These are phyloP conservation scores for Nemoura dubitans DNA, from an alignment of 2,888 invertebrate species.

Conservation along the genomic window DNA sequence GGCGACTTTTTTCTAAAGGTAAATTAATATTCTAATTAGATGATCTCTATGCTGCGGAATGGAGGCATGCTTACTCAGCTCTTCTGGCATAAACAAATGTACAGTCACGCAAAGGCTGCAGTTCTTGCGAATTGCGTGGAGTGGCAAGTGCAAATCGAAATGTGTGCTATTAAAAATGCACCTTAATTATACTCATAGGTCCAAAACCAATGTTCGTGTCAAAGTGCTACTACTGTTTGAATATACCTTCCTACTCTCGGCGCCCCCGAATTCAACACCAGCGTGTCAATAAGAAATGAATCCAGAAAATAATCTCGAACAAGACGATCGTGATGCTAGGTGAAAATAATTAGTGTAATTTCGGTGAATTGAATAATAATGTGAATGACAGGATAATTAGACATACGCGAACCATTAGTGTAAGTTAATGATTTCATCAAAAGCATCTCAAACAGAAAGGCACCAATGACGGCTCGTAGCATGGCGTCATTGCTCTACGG, in stretches of 20 bases:
- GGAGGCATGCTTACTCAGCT: not conserved
- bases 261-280: not conserved
- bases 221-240: not conserved
- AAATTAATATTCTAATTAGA: conserved; percentile 35
- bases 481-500: not conserved
- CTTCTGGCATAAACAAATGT: not conserved
- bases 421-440: not conserved
- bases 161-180: conserved; percentile 13
- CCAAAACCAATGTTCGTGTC: not conserved
- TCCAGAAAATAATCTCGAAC: not conserved
- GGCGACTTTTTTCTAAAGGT: conserved; percentile 19
- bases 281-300: not conserved
- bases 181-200: not conserved
- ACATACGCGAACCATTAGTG: not conserved
- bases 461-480: not conserved
- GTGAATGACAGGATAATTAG: not conserved
- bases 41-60: conserved; percentile 33
- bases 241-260: no score
- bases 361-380: conserved; percentile 7
- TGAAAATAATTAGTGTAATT: not conserved
- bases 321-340: not conserved
- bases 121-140: not conserved
- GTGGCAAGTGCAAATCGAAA: not conserved
- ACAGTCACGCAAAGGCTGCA: not conserved
- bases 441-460: not conserved